Conservation (phyloP, 92 coral and sea anemone species). For the Diadumene lineata region DNA sequence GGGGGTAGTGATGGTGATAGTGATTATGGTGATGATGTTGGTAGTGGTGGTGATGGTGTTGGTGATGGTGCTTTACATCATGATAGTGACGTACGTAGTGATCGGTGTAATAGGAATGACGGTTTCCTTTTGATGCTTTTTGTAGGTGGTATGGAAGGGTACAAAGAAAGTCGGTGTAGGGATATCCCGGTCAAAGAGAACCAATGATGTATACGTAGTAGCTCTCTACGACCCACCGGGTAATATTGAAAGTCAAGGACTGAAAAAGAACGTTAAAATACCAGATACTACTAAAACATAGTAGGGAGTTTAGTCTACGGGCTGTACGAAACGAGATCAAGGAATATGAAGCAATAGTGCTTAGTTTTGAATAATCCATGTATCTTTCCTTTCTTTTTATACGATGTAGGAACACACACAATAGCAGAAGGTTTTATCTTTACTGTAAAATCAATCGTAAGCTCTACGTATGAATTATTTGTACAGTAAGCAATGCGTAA, state of each 20-base stretch:
- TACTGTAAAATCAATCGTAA: too few species aligned
- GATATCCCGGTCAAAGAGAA: slow-evolving; percentile 47
- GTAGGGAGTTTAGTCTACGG: background rate
- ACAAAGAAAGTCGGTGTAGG: slow-evolving; percentile 77
- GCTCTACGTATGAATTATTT: too few species aligned
- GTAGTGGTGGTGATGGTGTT: background rate
- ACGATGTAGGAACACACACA: too few species aligned
- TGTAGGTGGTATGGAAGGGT: slow-evolving; percentile 63
- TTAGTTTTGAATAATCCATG: too few species aligned
- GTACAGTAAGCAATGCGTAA: too few species aligned
- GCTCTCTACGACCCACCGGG: slow-evolving; percentile 88
- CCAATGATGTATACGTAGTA: slow-evolving; percentile 63
- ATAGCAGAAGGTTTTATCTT: too few species aligned
- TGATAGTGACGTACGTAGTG: background rate
- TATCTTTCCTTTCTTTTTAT: too few species aligned
- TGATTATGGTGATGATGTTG: background rate
- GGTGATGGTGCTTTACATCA: background rate
- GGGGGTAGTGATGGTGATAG: background rate
- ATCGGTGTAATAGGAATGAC: background rate
- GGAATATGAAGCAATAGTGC: too few species aligned
- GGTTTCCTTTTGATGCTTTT: too few species aligned
- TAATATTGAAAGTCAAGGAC: slow-evolving; percentile 38
- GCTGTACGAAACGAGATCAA: too few species aligned
- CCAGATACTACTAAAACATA: slow-evolving; percentile 38
- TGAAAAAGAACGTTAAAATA: slow-evolving; percentile 46